A percentile compares a stretch with the other conserved stretches of the same genome.
Conservation (phyloP, 2,888 invertebrate species). For the Scaptomyza reducta region DNA sequence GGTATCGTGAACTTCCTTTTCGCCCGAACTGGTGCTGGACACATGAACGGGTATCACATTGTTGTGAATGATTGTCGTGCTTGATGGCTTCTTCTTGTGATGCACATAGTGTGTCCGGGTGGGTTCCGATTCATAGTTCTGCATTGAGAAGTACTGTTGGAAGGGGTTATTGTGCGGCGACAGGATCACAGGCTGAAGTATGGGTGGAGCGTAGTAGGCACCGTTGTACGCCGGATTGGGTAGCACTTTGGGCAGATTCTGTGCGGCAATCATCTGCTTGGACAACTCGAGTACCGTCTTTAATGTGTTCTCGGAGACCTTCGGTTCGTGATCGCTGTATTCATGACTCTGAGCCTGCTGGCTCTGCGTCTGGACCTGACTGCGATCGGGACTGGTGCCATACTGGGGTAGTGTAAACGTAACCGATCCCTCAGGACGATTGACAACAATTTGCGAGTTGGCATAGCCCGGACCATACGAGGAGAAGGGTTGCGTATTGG, state of each 20-base stretch:
- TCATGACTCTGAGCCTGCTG: slow-evolving; percentile 50
- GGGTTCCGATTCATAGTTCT: slow-evolving; percentile 25
- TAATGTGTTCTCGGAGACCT: slow-evolving; percentile 83
- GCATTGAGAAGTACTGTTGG: slow-evolving; percentile 62
- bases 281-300: slow-evolving; percentile 84
- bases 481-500: slow-evolving; percentile 65
- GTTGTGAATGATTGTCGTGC: slow-evolving; percentile 82
- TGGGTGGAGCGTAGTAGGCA: slow-evolving; percentile 75
- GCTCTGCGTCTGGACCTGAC: slow-evolving; percentile 17
- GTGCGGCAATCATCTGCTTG: slow-evolving; percentile 83
- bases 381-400: slow-evolving; percentile 32
- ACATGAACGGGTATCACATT: slow-evolving; percentile 82
- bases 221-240: slow-evolving; percentile 67
- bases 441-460: slow-evolving; percentile 84
- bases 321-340: slow-evolving; percentile 74
- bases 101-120: slow-evolving; percentile 43
- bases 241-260: slow-evolving; percentile 81
- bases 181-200: slow-evolving; percentile 82
- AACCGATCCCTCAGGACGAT: slow-evolving; percentile 83
- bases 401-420: slow-evolving; percentile 78
- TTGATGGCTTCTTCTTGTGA: slow-evolving; percentile 59
- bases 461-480: slow-evolving; percentile 72
- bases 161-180: slow-evolving; percentile 68
- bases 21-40: slow-evolving; percentile 70
- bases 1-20: slow-evolving; percentile 79